These are phyloP conservation scores for Myiotriccus ornatus DNA, from an alignment of 2,797 vertebrate genomes.

Conservation along the genomic window DNA sequence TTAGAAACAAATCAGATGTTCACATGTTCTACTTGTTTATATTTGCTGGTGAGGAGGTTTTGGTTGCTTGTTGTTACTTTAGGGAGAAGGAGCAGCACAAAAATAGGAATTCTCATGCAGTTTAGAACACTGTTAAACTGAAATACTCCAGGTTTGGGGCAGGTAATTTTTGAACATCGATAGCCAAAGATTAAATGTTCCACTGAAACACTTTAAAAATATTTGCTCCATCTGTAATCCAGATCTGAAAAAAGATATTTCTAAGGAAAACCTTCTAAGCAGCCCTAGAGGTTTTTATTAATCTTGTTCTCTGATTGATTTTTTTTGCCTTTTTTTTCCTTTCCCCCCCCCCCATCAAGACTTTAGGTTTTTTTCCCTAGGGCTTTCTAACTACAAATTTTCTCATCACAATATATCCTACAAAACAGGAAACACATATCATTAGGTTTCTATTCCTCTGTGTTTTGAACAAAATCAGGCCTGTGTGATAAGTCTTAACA, in stretches of 20 bases:
- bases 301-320: not conserved
- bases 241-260: not conserved
- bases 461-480: not conserved
- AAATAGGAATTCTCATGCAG: not conserved
- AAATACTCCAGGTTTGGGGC: not conserved
- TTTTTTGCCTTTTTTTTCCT: not conserved
- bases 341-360: not conserved
- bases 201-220: not conserved
- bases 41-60: not conserved
- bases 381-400: not conserved
- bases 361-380: not conserved
- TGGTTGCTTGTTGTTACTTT: not conserved
- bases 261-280: not conserved
- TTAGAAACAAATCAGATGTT: not conserved
- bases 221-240: not conserved
- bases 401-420: not conserved
- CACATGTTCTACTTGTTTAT: rapidly evolving
- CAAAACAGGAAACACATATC: not conserved
- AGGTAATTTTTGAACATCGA: not conserved
- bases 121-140: not conserved
- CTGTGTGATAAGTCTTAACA: not conserved
- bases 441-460: not conserved
- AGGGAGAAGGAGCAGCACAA: not conserved
- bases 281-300: not conserved
- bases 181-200: not conserved